Base-by-base conservation (phyloP, 2,888 invertebrate species). In the Iphiclides podalirius region DNA sequence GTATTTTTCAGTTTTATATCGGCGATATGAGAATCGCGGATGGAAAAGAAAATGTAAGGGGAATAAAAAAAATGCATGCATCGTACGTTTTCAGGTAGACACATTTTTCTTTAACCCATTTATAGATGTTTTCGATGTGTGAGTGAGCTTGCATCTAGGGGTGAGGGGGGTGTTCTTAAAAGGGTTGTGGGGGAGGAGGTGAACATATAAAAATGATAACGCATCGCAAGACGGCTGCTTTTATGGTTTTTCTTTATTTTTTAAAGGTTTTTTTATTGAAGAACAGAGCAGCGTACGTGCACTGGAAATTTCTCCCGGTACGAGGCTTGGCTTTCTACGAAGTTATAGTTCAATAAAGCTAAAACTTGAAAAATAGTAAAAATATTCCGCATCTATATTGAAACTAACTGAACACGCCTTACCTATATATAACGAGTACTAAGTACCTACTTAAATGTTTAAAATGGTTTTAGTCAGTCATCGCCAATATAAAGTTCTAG, bases 1-100 rank as follows among this genome's bases (percentile, higher is more conserved):
- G 77, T 87, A 88, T 88, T 87, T 88, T 88, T 87, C 86, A 88
- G 88, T 88, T 87, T 87, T 87, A 87, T 88, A 87, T 87, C 84
- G 87, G 59, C 85, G 86, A 88, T 88, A 88, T 88, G 87, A 87
- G 88, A 85, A 84, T 87, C 86, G 86, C 77, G 87, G 83, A 87
- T 86, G 76, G 85, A 81, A 82, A 86, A 87, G 86, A 87, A 87
- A 87, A 87, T 84, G 86, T 79, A 79, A 74, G 79, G 71, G 67
- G 78, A 84, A 79, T 78, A 86, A 87, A 87, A 72, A 72, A 87
- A 84, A 79, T 75, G 73, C 74, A 72, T 81, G 80, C 86, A 84
- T 85, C 87, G 86, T 87, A 86, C 79, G 81, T 86, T 86, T 84
- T 84, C 88, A 88, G 87, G 88, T 88, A 88, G 88, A 88, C 87